Evolutionary conservation across 2,113 vertebrate species (phyloP).

Genomic region (Dromaius novaehollandiae): DNA sequence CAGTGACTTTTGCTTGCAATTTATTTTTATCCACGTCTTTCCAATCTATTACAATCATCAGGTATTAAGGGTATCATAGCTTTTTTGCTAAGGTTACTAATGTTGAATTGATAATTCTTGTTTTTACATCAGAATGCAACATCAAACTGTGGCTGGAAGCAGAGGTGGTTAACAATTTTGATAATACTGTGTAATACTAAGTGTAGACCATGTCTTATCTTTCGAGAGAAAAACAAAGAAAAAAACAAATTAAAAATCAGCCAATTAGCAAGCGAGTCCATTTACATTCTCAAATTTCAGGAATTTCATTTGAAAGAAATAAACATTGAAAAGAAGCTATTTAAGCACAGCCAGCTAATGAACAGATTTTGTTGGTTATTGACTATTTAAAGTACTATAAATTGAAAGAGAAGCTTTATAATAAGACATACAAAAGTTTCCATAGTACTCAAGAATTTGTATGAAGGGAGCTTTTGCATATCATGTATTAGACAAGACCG

Average conservation of each 20-base stretch:
- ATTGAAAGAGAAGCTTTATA: not conserved
- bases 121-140: not conserved
- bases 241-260: not conserved
- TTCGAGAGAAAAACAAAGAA: not conserved
- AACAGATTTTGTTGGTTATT: slow-evolving; percentile 3
- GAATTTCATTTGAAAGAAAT: slow-evolving; percentile 10
- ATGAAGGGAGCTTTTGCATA: not conserved
- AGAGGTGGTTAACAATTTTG: not conserved
- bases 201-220: not conserved
- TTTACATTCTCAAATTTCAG: not conserved
- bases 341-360: not conserved
- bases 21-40: not conserved
- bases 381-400: not conserved
- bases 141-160: not conserved
- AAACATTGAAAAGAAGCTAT: not conserved
- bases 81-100: not conserved
- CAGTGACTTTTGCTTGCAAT: not conserved
- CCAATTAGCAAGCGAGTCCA: not conserved
- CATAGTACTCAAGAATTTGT: not conserved
- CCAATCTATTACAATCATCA: not conserved
- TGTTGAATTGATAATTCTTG: not conserved
- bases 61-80: not conserved
- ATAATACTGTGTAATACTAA: not conserved
- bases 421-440: not conserved
- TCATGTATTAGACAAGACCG: not conserved